Conservation (phyloP, 2,113 vertebrate genomes). For the Paraplagusia blochii region DNA sequence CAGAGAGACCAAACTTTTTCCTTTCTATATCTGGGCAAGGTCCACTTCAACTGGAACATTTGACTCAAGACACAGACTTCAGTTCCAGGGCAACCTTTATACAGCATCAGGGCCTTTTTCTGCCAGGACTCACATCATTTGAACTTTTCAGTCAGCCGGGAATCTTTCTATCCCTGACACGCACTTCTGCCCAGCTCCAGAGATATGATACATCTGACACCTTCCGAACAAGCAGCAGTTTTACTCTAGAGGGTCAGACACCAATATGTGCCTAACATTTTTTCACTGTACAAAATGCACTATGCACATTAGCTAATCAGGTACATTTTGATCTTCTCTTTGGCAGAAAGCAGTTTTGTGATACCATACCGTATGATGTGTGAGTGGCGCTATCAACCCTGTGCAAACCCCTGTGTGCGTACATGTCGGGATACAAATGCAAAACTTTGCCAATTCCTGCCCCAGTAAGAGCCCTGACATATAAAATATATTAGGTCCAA, state of each 20-base stretch:
- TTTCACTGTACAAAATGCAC: neutral
- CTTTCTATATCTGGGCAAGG: slow-evolving; percentile 78
- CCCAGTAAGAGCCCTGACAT: slow-evolving; percentile 81
- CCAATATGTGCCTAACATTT: neutral
- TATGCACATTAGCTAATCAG: neutral
- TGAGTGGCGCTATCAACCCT: slow-evolving; percentile 93
- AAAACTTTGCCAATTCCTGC: slow-evolving; percentile 86
- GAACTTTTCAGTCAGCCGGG: slow-evolving; percentile 89
- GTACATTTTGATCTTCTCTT: slow-evolving; percentile 8
- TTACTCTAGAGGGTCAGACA: slow-evolving; percentile 87
- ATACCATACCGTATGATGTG: slow-evolving; percentile 95
- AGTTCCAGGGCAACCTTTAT: slow-evolving; percentile 85
- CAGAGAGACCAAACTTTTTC: slow-evolving; percentile 95
- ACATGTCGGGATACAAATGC: slow-evolving; percentile 90
- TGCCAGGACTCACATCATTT: slow-evolving; percentile 84
- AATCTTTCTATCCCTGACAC: slow-evolving; percentile 84
- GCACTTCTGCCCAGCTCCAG: slow-evolving; percentile 74
- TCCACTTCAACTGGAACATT: slow-evolving; percentile 80
- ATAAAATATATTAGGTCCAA: neutral
- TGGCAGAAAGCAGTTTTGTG: slow-evolving; percentile 84
- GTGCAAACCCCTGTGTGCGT: slow-evolving; percentile 88
- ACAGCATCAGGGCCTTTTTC: slow-evolving; percentile 90
- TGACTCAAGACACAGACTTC: slow-evolving; percentile 82
- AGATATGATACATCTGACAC: slow-evolving; percentile 85
- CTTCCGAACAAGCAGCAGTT: slow-evolving; percentile 90